These are phyloP conservation scores for Caiman crocodilus DNA, from an alignment of 2,797 vertebrate genomes.

Conservation along the genomic window DNA sequence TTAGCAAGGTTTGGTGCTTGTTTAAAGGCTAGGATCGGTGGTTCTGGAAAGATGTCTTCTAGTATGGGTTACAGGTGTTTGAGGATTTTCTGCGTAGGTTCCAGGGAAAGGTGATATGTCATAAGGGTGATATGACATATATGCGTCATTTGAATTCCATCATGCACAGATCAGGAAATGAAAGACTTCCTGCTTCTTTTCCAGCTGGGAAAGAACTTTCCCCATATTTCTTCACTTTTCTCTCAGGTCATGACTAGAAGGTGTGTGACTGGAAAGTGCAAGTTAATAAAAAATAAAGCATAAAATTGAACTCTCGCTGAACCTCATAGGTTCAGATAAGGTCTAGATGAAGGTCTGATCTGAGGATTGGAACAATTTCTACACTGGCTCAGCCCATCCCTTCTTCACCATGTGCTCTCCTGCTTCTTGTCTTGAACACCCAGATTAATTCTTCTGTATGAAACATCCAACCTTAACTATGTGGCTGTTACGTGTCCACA, in stretches of 20 bases:
- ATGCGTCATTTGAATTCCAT: background rate
- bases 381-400: background rate
- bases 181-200: background rate
- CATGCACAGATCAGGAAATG: background rate
- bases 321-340: fast-evolving
- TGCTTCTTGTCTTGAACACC: background rate
- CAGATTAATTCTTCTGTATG: background rate
- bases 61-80: no score
- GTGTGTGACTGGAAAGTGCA: background rate
- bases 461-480: background rate
- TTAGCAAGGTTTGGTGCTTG: no score
- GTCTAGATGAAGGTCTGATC: background rate
- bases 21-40: no score
- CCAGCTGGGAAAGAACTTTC: background rate
- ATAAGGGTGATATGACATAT: no score
- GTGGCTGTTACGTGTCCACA: background rate
- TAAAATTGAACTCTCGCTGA: background rate
- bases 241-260: background rate
- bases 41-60: no score
- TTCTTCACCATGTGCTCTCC: background rate
- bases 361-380: background rate
- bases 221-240: background rate
- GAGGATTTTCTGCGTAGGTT: no score
- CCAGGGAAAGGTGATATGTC: no score
- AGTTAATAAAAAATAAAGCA: background rate